These are phyloP conservation scores for Sorex fumeus DNA, from an alignment of 2,113 vertebrate genomes.

Conservation along the genomic window DNA sequence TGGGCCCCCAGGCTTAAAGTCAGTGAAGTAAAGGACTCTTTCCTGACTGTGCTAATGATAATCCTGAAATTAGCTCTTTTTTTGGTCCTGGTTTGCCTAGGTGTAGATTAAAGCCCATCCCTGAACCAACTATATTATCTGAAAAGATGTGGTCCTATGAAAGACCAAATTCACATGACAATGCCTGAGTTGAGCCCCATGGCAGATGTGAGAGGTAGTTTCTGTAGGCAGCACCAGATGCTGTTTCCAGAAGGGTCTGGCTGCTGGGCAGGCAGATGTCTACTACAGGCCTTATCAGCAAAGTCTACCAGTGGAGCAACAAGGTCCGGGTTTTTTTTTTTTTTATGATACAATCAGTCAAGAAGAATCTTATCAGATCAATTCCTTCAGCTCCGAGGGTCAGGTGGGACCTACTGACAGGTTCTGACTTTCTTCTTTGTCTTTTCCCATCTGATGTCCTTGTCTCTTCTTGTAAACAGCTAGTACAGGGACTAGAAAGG, in stretches of 20 bases:
- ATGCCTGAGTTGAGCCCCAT: not conserved
- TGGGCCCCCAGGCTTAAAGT: not conserved
- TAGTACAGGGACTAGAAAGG: not conserved
- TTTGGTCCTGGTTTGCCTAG: not conserved
- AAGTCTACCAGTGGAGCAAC: not conserved
- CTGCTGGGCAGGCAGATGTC: not conserved
- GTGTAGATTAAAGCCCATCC: not conserved
- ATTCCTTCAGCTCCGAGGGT: not conserved
- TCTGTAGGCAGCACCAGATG: not conserved
- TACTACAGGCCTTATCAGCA: too few species aligned
- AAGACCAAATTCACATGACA: not conserved
- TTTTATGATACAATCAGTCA: not conserved
- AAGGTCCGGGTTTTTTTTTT: not conserved
- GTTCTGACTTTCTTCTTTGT: not conserved
- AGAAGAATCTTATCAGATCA: not conserved
- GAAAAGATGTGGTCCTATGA: not conserved
- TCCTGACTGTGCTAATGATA: not conserved
- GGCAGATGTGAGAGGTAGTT: not conserved
- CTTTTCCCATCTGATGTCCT: too few species aligned
- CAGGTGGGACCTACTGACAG: rapidly evolving
- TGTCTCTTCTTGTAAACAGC: not conserved
- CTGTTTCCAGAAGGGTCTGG: not conserved
- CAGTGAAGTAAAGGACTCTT: not conserved
- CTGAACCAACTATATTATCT: not conserved
- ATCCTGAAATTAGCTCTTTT: not conserved